Evolutionary conservation across 2,888 invertebrate genomes (phyloP).

Genomic region (Siphlonurus alternatus): DNA sequence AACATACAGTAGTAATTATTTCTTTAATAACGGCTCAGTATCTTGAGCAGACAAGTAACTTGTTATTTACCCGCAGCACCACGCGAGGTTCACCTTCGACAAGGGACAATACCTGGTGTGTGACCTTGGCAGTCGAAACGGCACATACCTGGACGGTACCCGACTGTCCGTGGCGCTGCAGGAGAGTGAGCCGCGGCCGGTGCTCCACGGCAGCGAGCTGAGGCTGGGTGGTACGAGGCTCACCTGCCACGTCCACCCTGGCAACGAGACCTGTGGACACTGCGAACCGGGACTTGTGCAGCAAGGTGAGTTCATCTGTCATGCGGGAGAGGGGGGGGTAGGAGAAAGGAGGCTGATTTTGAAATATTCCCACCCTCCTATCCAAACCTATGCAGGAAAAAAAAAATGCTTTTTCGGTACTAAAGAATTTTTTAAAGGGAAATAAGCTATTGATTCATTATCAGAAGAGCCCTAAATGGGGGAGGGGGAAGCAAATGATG

Average conservation of each 20-base stretch:
- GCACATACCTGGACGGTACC: constrained; percentile 60
- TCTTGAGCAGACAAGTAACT: no score
- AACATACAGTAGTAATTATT: no score
- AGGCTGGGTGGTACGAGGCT: constrained; percentile 55
- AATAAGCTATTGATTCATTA: no score
- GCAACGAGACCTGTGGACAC: constrained; percentile 74
- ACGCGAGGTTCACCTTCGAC: constrained; percentile 48
- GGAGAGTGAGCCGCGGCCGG: constrained; percentile 38
- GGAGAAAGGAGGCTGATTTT: no score
- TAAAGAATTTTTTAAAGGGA: no score
- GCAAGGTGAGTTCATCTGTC: constrained; percentile 18
- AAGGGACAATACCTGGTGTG: constrained; percentile 42
- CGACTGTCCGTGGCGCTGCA: constrained; percentile 55
- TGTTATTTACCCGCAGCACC: no score
- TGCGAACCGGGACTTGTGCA: constrained; percentile 82
- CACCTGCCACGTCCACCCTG: constrained; percentile 71
- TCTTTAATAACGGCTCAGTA: no score
- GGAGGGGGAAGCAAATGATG: no score
- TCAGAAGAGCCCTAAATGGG: no score
- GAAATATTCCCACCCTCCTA: no score
- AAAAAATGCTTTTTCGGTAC: no score
- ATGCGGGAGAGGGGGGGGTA: background rate
- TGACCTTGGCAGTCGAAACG: constrained; percentile 78
- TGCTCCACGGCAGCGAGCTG: constrained; percentile 48
- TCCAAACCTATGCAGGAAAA: no score